Conservation (phyloP, 1,140 invertebrate species). For the Atta texana region DNA sequence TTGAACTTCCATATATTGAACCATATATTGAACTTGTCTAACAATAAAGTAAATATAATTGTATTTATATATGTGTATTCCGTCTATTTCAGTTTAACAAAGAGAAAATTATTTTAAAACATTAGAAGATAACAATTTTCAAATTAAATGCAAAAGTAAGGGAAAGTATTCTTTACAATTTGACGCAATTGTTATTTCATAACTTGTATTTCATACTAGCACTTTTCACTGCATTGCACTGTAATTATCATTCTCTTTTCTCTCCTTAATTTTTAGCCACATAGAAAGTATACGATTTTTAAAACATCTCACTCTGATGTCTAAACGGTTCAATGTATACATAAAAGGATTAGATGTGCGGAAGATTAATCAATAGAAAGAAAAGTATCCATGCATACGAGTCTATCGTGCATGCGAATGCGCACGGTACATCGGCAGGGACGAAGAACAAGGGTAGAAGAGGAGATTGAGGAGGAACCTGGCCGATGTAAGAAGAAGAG, state of each 20-base stretch:
- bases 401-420: slow-evolving; percentile 18
- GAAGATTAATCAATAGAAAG: slow-evolving; percentile 30
- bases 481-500: slow-evolving; percentile 5
- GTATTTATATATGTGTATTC: background rate
- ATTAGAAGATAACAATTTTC: too few species aligned
- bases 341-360: background rate
- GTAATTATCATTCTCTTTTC: background rate
- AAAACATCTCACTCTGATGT: background rate
- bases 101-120: background rate
- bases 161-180: background rate
- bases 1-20: background rate
- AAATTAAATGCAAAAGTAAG: too few species aligned
- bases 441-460: slow-evolving; percentile 15
- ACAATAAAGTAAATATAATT: background rate
- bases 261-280: background rate
- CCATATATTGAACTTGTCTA: background rate
- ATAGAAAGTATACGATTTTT: background rate
- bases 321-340: background rate
- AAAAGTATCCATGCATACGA: slow-evolving; percentile 22
- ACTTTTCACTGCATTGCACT: background rate
- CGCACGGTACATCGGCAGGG: background rate
- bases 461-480: background rate
- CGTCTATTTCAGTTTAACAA: background rate
- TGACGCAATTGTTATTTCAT: background rate
- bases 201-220: background rate